Conservation (phyloP, 2,888 invertebrate species). For the Osmoderma eremita region DNA sequence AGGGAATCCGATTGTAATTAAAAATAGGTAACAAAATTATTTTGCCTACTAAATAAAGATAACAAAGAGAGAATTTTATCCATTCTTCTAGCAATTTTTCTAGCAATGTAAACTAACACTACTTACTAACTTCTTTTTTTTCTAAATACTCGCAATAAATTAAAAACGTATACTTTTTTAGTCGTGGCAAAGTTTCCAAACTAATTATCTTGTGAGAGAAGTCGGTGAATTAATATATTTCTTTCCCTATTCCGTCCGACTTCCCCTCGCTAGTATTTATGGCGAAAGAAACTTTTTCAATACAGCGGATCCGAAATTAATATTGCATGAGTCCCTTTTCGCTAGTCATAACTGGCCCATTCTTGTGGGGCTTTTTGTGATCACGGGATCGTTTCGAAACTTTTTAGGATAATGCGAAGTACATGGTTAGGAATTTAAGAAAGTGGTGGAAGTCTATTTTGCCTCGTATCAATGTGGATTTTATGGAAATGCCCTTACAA, state of each 20-base stretch:
- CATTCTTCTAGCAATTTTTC: too few species aligned
- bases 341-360: constrained; percentile 2
- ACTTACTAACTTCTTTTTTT: not conserved
- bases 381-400: constrained; percentile 1
- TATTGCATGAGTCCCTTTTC: constrained; percentile 29
- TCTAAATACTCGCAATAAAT: constrained; percentile 14
- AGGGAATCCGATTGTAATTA: too few species aligned
- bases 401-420: not conserved
- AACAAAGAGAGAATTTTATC: too few species aligned
- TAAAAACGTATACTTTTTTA: constrained; percentile 30
- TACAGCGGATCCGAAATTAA: constrained; percentile 32
- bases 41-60: too few species aligned
- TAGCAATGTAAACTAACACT: not conserved
- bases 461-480: too few species aligned
- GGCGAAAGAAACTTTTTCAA: constrained; percentile 29
- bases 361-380: not conserved
- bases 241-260: constrained; percentile 22
- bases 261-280: constrained; percentile 23
- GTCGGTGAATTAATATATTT: constrained; percentile 29
- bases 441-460: too few species aligned
- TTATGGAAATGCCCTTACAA: too few species aligned
- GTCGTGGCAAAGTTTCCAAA: constrained; percentile 26
- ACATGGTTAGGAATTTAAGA: not conserved
- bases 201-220: constrained; percentile 32
- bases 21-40: too few species aligned